Conservation (phyloP, 2,797 vertebrate species). For the Sebastes hubbsi region DNA sequence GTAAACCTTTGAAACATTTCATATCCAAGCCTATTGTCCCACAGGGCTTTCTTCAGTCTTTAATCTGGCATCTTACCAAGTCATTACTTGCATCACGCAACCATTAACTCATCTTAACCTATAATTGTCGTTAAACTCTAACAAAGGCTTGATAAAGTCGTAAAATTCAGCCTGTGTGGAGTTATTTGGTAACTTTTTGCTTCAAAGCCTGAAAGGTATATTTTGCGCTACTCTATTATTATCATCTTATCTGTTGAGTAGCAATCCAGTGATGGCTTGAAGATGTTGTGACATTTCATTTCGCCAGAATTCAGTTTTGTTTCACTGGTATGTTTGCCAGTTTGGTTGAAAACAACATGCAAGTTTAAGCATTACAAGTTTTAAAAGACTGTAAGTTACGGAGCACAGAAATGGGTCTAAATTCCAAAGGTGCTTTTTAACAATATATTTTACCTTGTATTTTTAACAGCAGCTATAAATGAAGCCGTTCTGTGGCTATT, state of each 20-base stretch:
- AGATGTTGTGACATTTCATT: neutral
- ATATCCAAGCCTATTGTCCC: neutral
- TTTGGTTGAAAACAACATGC: neutral
- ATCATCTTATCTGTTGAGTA: neutral
- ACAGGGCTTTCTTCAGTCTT: neutral
- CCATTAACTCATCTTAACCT: conserved; percentile 21
- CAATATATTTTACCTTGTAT: neutral
- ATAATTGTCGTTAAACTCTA: conserved; percentile 2
- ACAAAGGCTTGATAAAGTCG: conserved; percentile 28
- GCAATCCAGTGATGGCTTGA: neutral
- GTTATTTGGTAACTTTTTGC: neutral
- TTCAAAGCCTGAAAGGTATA: neutral
- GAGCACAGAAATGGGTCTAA: neutral
- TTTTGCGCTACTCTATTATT: conserved; percentile 1
- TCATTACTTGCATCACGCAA: conserved; percentile 5
- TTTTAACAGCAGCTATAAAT: neutral
- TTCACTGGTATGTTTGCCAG: neutral
- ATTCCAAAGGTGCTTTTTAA: neutral
- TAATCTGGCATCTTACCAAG: conserved; percentile 17
- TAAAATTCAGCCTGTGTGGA: conserved; percentile 8
- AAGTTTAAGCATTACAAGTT: neutral
- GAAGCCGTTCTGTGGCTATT: neutral
- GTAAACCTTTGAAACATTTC: neutral
- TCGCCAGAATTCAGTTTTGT: neutral
- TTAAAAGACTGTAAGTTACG: neutral